Conservation (phyloP, 2,888 invertebrate species). For the Epicampocera succincta region DNA sequence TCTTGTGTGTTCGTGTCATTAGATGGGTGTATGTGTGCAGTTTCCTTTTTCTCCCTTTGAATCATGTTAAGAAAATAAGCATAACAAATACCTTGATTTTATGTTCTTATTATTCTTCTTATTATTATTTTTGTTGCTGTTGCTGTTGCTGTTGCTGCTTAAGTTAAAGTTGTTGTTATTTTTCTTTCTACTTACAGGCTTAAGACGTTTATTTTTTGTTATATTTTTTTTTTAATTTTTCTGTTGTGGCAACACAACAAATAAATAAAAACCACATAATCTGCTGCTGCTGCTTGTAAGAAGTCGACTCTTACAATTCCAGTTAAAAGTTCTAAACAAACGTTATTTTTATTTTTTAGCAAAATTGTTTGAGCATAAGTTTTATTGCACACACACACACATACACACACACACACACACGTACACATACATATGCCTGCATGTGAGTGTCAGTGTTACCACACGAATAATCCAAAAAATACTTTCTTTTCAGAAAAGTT, state of each 20-base stretch:
- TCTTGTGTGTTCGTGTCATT: neutral
- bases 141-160: constrained; percentile 7
- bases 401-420: neutral
- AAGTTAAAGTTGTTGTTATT: constrained; percentile 48
- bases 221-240: neutral
- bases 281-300: constrained; percentile 41
- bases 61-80: constrained; percentile 68
- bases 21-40: neutral
- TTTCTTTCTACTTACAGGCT: constrained; percentile 59
- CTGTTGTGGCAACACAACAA: constrained; percentile 45
- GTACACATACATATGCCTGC: neutral
- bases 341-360: constrained; percentile 1
- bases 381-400: neutral
- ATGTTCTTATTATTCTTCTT: constrained; percentile 45
- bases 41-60: neutral
- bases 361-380: constrained; percentile 40
- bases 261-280: constrained; percentile 57
- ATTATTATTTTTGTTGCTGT: constrained; percentile 35
- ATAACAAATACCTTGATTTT: constrained; percentile 70
- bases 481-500: neutral
- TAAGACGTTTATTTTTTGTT: constrained; percentile 52
- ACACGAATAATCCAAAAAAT: constrained; percentile 8
- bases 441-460: neutral
- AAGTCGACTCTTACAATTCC: constrained; percentile 49
- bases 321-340: constrained; percentile 19